Conservation (phyloP, 2,888 invertebrate species). For the Seira sanloemensis region DNA sequence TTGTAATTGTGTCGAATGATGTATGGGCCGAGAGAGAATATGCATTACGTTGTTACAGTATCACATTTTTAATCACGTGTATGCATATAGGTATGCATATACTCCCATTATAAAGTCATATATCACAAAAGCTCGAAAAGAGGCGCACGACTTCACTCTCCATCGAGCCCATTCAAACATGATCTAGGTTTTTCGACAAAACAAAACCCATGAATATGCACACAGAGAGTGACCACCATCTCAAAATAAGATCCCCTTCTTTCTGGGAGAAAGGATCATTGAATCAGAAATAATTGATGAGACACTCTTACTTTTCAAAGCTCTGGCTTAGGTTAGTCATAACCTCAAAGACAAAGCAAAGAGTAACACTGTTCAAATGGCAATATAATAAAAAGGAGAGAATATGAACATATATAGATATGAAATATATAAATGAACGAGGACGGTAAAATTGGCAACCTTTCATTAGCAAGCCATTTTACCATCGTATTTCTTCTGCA, state of each 20-base stretch:
- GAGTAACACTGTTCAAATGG: too few relatives aligned
- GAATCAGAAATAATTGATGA: not conserved
- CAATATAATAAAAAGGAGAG: too few relatives aligned
- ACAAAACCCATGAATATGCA: not conserved
- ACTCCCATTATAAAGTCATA: not conserved
- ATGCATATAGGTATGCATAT: too few relatives aligned
- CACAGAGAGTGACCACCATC: not conserved
- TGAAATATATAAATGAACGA: conserved; percentile 20
- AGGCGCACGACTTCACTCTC: not conserved
- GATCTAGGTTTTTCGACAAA: not conserved
- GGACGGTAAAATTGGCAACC: conserved; percentile 49
- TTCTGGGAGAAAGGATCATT: conserved; percentile 23
- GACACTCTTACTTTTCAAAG: conserved; percentile 32
- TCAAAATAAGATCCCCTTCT: not conserved
- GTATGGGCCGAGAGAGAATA: conserved; percentile 22
- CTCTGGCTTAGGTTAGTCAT: not conserved
- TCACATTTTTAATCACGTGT: too few relatives aligned
- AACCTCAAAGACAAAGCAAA: too few relatives aligned
- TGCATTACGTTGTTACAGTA: not conserved
- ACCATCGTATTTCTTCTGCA: conserved; percentile 8
- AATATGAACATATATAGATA: too few relatives aligned
- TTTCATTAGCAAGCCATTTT: conserved; percentile 45
- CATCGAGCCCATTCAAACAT: not conserved
- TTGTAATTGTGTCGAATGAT: conserved; percentile 33
- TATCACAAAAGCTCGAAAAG: not conserved